Evolutionary conservation across 1,140 invertebrate genomes (phyloP).

Genomic region (Drosophila carrolli): DNA sequence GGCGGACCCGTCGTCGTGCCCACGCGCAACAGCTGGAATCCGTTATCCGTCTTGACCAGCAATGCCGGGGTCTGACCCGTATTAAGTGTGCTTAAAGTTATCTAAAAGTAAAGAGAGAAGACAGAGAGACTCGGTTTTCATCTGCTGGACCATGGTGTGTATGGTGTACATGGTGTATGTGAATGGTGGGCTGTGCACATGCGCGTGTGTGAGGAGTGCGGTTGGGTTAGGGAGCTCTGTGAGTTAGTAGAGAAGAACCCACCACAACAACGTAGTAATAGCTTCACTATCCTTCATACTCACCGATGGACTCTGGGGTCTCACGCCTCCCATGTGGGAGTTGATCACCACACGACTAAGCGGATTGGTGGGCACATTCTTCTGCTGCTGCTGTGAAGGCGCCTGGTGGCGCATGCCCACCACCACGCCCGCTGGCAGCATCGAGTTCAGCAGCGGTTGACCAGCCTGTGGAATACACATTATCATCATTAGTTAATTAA

Average conservation of each 20-base stretch:
- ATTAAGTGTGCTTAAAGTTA: conserved; percentile 93
- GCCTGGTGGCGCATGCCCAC: conserved; percentile 91
- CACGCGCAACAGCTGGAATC: conserved; percentile 95
- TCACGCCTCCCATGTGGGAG: conserved; percentile 91
- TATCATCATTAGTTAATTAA: conserved; percentile 15
- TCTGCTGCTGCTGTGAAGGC: conserved; percentile 89
- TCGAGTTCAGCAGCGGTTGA: conserved; percentile 84
- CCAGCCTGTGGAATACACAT: conserved; percentile 59
- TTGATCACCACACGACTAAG: conserved; percentile 91
- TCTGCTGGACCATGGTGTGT: conserved; percentile 28
- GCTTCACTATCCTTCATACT: conserved; percentile 73
- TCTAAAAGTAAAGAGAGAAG: conserved; percentile 86
- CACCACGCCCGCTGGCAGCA: conserved; percentile 91
- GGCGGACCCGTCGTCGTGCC: conserved; percentile 88
- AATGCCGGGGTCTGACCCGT: conserved; percentile 92
- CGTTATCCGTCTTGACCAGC: conserved; percentile 97
- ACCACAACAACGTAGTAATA: conserved; percentile 54
- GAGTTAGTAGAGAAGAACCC: conserved; percentile 65
- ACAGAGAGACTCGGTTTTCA: conserved; percentile 51
- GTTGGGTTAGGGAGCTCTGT: conserved; percentile 38
- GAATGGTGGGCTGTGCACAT: conserved; percentile 10
- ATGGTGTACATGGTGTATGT: conserved; percentile 8
- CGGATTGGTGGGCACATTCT: conserved; percentile 89
- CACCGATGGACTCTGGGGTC: conserved; percentile 92
- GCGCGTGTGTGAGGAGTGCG: conserved; percentile 13